Conservation (phyloP, 1,140 invertebrate species). For the Euschistus heros region DNA sequence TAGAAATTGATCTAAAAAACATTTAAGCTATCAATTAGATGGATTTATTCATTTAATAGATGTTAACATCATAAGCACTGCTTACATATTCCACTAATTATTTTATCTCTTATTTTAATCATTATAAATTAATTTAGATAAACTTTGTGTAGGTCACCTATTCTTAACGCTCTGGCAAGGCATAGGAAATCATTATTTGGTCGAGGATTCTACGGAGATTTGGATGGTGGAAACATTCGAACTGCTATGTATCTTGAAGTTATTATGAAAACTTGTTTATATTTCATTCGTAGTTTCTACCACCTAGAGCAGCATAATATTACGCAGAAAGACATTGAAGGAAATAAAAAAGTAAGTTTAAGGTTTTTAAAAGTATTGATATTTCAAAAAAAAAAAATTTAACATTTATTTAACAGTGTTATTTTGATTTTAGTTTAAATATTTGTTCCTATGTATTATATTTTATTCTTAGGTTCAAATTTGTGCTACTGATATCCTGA, state of each 20-base stretch:
- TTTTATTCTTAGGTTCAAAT: conserved; percentile 53
- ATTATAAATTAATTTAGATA: neutral
- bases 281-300: conserved; percentile 73
- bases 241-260: conserved; percentile 79
- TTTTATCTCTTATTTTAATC: neutral
- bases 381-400: conserved; percentile 4
- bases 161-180: conserved; percentile 56
- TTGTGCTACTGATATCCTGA: conserved; percentile 65
- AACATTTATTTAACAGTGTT: too few species aligned
- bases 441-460: too few species aligned
- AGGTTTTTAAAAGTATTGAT: neutral
- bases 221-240: conserved; percentile 43
- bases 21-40: too few species aligned
- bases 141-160: conserved; percentile 33
- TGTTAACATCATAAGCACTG: too few species aligned
- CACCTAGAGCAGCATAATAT: conserved; percentile 49
- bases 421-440: too few species aligned
- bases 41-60: too few species aligned
- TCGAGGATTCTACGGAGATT: conserved; percentile 61
- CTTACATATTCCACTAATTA: too few species aligned
- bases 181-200: conserved; percentile 75
- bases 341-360: conserved; percentile 50
- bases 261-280: conserved; percentile 64
- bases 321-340: conserved; percentile 58
- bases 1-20: too few species aligned